Conservation (phyloP, 64 coral and sea anemone genomes). For the Stichodactyla mertensii region DNA sequence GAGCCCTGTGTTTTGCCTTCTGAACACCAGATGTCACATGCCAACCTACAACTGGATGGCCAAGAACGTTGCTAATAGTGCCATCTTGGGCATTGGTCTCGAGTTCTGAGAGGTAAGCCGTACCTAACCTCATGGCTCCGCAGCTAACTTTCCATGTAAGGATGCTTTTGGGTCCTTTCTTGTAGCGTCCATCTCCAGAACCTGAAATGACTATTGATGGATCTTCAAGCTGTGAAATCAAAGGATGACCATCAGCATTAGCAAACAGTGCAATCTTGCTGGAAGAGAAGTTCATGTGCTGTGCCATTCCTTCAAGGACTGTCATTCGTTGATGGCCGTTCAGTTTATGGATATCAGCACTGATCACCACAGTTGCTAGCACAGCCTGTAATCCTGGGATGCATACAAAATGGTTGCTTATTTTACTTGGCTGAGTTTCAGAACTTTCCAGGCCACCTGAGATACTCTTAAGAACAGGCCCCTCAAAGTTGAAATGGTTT, state of each 20-base stretch:
- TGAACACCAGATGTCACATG: slow-evolving; percentile 86
- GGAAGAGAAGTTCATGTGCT: slow-evolving; percentile 34
- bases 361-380: slow-evolving; percentile 58
- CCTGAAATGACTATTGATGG: slow-evolving; percentile 56
- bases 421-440: slow-evolving; percentile 10
- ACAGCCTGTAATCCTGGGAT: slow-evolving; percentile 49
- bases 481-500: background rate
- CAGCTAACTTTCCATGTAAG: slow-evolving; percentile 71
- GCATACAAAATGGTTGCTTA: slow-evolving; percentile 43
- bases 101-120: slow-evolving; percentile 38
- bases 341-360: slow-evolving; percentile 42
- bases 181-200: slow-evolving; percentile 68
- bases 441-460: slow-evolving; percentile 20
- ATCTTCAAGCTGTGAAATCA: slow-evolving; percentile 55
- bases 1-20: slow-evolving; percentile 42
- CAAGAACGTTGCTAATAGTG: slow-evolving; percentile 43
- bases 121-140: slow-evolving; percentile 70
- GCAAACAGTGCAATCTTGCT: slow-evolving; percentile 52
- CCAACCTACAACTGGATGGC: slow-evolving; percentile 79
- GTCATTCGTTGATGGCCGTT: slow-evolving; percentile 65
- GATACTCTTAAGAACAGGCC: background rate
- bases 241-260: slow-evolving; percentile 42
- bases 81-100: slow-evolving; percentile 64
- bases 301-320: slow-evolving; percentile 33
- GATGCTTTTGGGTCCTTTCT: slow-evolving; percentile 56